Evolutionary conservation across 2,113 vertebrate species (phyloP).

Genomic region (Beaufortia kweichowensis): DNA sequence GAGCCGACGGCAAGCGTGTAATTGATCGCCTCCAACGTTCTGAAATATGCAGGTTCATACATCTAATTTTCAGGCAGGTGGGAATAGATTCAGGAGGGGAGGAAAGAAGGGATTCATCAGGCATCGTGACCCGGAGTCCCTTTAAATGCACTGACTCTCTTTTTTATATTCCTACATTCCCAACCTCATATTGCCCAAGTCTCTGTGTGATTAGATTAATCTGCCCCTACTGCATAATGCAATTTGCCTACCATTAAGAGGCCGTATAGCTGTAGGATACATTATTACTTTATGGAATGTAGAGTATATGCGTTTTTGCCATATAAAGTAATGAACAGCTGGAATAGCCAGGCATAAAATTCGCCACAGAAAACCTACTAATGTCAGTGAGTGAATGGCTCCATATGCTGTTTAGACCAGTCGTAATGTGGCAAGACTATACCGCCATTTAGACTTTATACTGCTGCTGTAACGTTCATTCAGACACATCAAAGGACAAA

Average conservation of each 20-base stretch:
- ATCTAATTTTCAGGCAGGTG: conserved; percentile 28
- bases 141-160: not conserved
- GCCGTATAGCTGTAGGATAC: conserved; percentile 27
- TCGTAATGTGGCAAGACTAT: conserved; percentile 13
- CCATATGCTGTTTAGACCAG: conserved; percentile 32
- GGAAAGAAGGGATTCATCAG: not conserved
- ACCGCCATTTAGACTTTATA: conserved; percentile 31
- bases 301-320: conserved; percentile 1
- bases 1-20: not conserved
- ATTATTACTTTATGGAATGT: conserved; percentile 19
- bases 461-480: conserved; percentile 5
- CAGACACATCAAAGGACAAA: conserved; percentile 1
- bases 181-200: not conserved
- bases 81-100: not conserved
- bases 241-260: conserved; percentile 25
- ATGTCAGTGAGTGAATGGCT: not conserved
- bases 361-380: not conserved
- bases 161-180: conserved; percentile 9
- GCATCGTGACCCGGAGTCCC: not conserved
- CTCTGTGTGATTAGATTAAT: conserved; percentile 21
- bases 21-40: conserved; percentile 23
- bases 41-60: conserved; percentile 30
- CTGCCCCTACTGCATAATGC: conserved; percentile 6
- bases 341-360: not conserved
- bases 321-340: conserved; percentile 30